Percentiles rank a stretch among this genome's conserved stretches.
Evolutionary conservation across 2,888 invertebrate genomes (phyloP).

Genomic region (Carcina quercana): DNA sequence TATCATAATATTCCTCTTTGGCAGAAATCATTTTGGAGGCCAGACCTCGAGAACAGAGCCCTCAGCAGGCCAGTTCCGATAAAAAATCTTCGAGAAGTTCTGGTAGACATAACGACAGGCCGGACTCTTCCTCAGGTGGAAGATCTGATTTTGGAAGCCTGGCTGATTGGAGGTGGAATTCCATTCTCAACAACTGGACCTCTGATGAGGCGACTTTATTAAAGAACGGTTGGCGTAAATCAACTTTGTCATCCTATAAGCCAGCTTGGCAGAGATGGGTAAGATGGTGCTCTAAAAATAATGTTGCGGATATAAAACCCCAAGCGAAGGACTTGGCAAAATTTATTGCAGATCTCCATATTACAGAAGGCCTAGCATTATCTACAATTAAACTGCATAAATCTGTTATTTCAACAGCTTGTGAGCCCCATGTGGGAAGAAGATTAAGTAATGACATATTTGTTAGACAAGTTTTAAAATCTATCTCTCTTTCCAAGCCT

Average conservation of each 20-base stretch:
- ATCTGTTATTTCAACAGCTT: constrained; percentile 3
- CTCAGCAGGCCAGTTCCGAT: constrained; percentile 10
- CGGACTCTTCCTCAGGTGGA: constrained; percentile 9
- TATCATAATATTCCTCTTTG: constrained; percentile 8
- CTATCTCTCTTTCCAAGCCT: constrained; percentile 5
- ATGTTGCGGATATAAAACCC: constrained; percentile 3
- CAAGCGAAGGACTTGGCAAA: constrained; percentile 4
- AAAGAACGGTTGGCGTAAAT: constrained; percentile 16
- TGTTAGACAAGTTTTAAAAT: constrained; percentile 7
- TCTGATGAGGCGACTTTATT: constrained; percentile 11
- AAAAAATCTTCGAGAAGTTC: constrained; percentile 4
- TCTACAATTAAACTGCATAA: constrained; percentile 10
- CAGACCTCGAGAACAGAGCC: constrained; percentile 18
- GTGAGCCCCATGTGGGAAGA: background rate
- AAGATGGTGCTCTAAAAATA: constrained; percentile 6
- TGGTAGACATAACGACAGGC: constrained; percentile 13
- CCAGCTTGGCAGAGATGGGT: constrained; percentile 12
- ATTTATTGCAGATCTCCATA: constrained; percentile 7
- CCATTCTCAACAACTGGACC: constrained; percentile 12
- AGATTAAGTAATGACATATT: background rate
- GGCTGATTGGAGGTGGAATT: constrained; percentile 20
- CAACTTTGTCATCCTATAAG: constrained; percentile 16
- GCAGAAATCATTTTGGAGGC: constrained; percentile 11
- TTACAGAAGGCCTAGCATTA: constrained; percentile 8
- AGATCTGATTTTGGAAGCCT: constrained; percentile 13